Evolutionary conservation across 2,113 vertebrate species (phyloP).

Genomic region (Elaphurus davidianus): DNA sequence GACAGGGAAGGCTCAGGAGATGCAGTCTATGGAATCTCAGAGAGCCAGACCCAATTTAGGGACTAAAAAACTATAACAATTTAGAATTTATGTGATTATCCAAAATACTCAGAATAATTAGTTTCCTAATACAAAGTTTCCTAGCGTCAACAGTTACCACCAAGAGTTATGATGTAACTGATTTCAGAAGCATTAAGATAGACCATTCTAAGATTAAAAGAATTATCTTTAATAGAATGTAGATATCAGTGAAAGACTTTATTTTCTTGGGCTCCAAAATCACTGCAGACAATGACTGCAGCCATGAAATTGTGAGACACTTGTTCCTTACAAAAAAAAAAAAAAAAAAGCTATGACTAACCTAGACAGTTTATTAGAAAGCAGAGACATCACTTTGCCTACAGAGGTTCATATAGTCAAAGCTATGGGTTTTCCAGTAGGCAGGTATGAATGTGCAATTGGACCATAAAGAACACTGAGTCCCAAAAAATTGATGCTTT

Average conservation of each 20-base stretch:
- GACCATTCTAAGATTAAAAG: not conserved
- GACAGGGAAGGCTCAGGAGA: not conserved
- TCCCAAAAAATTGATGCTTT: not conserved
- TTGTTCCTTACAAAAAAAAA: not conserved
- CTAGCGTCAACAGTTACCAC: not conserved
- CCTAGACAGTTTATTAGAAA: not conserved
- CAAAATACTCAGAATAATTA: not conserved
- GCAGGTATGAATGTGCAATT: not conserved
- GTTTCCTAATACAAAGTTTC: not conserved
- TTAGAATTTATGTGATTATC: not conserved
- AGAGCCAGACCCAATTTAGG: not conserved
- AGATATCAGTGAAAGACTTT: not conserved
- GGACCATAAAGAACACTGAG: not conserved
- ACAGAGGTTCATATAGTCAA: not conserved
- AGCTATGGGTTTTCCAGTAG: not conserved
- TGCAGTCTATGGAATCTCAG: not conserved
- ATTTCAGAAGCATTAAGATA: not conserved
- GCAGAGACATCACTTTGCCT: not conserved
- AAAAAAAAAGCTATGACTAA: not conserved
- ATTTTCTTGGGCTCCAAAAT: not conserved
- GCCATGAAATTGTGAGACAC: not conserved
- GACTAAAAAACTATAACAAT: not conserved
- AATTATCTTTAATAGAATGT: not conserved
- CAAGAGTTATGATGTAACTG: not conserved
- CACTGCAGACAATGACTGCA: not conserved